A percentile compares a stretch with the other conserved stretches of the same genome.
These are phyloP conservation scores for Drosophila kambysellisi DNA, from an alignment of 2,888 invertebrate species.

Conservation along the genomic window DNA sequence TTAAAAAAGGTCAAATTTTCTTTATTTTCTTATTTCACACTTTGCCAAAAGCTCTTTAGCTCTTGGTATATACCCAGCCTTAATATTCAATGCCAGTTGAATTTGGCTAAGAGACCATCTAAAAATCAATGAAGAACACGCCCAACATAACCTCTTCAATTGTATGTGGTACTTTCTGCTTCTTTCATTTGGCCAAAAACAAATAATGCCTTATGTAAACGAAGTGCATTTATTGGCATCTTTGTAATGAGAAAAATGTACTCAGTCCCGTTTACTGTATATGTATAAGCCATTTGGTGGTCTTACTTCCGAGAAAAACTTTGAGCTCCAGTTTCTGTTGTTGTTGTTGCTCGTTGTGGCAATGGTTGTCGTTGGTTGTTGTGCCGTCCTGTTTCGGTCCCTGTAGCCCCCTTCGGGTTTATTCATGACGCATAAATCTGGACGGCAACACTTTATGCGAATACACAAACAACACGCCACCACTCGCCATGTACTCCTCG, in stretches of 20 bases:
- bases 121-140: conserved; percentile 34
- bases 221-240: conserved; percentile 54
- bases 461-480: conserved; percentile 78
- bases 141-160: conserved; percentile 24
- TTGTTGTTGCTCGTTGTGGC: conserved; percentile 22
- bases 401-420: conserved; percentile 69
- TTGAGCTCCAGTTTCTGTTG: conserved; percentile 34
- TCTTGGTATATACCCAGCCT: neutral
- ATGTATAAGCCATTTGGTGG: conserved; percentile 37
- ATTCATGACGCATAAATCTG: conserved; percentile 84
- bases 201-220: conserved; percentile 56
- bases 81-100: neutral
- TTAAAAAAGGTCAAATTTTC: neutral
- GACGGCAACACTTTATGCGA: conserved; percentile 82
- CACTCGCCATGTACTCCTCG: conserved; percentile 80
- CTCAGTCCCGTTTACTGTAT: conserved; percentile 8
- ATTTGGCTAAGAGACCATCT: neutral
- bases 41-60: neutral
- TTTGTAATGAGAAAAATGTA: conserved; percentile 46
- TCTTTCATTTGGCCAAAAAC: conserved; percentile 18
- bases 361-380: conserved; percentile 37
- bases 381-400: conserved; percentile 45
- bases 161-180: neutral
- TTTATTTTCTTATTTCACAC: too few relatives aligned
- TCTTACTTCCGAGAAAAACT: conserved; percentile 46